Conservation (phyloP, 2,797 vertebrate species). For the Botia kubotai region DNA sequence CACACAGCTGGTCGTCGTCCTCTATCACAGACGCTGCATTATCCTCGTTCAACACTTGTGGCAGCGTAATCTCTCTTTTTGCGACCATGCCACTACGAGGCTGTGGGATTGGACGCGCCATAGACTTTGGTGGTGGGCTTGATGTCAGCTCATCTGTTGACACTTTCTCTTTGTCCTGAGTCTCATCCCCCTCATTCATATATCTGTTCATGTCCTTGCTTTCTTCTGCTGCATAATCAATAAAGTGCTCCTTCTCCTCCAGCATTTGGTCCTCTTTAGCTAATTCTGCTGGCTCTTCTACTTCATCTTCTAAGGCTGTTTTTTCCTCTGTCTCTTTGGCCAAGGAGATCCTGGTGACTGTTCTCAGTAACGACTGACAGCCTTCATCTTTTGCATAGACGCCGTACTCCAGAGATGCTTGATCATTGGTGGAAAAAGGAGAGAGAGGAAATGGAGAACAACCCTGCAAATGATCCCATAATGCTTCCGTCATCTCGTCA, state of each 20-base stretch:
- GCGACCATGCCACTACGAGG: slow-evolving; percentile 75
- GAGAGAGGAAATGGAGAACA: slow-evolving; percentile 56
- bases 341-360: slow-evolving; percentile 79
- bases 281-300: slow-evolving; percentile 27
- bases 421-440: slow-evolving; percentile 53
- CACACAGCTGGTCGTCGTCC: slow-evolving; percentile 66
- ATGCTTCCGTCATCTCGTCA: slow-evolving; percentile 55
- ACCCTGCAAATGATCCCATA: slow-evolving; percentile 75
- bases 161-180: slow-evolving; percentile 40
- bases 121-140: slow-evolving; percentile 67
- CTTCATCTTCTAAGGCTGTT: slow-evolving; percentile 48
- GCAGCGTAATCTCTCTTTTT: slow-evolving; percentile 80
- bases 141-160: slow-evolving; percentile 46
- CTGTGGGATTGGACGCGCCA: slow-evolving; percentile 75
- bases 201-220: slow-evolving; percentile 31
- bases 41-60: slow-evolving; percentile 67
- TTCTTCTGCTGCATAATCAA: slow-evolving; percentile 46
- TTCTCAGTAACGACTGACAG: slow-evolving; percentile 84
- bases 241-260: slow-evolving; percentile 51
- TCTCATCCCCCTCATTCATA: slow-evolving; percentile 40
- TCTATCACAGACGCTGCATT: slow-evolving; percentile 66
- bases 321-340: slow-evolving; percentile 73
- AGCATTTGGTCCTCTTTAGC: slow-evolving; percentile 59
- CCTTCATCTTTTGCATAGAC: slow-evolving; percentile 85
- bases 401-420: slow-evolving; percentile 77